Evolutionary conservation across 2,113 vertebrate genomes (phyloP), one percentile per base, ranked within the genome.

Genomic region (Ceyx melanurus): DNA sequence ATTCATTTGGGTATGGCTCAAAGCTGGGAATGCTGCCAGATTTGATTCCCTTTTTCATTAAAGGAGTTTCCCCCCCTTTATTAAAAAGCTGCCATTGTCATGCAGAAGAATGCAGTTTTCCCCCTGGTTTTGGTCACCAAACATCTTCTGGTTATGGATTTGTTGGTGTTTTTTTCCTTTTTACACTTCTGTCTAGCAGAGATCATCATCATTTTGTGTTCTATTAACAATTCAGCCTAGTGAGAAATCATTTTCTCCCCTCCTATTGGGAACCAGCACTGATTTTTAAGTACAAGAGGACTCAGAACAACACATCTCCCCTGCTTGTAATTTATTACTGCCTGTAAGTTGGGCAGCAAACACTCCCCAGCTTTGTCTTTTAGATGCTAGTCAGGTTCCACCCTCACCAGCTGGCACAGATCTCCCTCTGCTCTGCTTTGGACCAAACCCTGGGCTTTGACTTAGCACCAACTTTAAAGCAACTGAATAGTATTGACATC

Each of bases 21-120:
- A 93, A 37, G 53, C 33, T 70, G 68, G 94, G 94, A 91, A 67
- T 29, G 4, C 13, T 70, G 86, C 94, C 90, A 94, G 70, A 77
- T 73, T 95, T 85, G 56, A 94, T 66, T 92, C 68, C 31, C 23
- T 58, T 79, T 92, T 82, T 77, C 56, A 67, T 71, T 67, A 61
- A 50, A 40, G 0, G 0, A 18, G 7, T 16, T 91, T 56, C 1
- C 4, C 4, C 9, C 6, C 6, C 22, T 26, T 73, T 72, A 23
- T 40, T 16, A 15, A 25, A 72, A 78, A 72, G 7, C 37, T 37
- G 37, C 37, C 37, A 37, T 37, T 37, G 37, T 35, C 53, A 33
- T 20, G 17, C 29, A 62, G 43, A 91, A 51, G 0, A 92, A 54
- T 14, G 13, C 25, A 48, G 40, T 5, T 50, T 23, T 71, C 9